phyloP scores from a whole-genome alignment of 2,113 vertebrate genomes.

The Ctenodactylus gundi region DNA sequence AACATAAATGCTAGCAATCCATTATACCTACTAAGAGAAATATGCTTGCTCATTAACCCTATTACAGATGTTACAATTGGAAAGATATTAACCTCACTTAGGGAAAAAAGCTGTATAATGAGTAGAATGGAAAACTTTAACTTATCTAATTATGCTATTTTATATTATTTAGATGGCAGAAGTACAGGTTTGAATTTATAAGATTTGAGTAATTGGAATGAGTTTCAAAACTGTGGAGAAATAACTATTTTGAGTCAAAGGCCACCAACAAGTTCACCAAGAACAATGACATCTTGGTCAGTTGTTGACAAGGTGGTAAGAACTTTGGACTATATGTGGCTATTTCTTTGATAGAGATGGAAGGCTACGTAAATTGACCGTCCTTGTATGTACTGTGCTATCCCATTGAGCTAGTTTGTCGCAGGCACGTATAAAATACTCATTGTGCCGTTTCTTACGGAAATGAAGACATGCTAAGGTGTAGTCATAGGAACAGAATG shows the following conservation, averaged over 20 bases:
- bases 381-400: not conserved
- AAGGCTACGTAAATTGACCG: not conserved
- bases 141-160: slow-evolving; percentile 49
- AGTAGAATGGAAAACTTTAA: slow-evolving; percentile 16
- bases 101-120: not conserved
- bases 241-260: not conserved
- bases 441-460: not conserved
- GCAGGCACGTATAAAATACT: not conserved
- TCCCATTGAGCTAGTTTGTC: not conserved
- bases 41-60: slow-evolving; percentile 12
- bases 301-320: not conserved
- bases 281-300: not conserved
- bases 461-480: not conserved
- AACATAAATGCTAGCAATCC: not conserved
- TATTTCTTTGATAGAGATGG: not conserved
- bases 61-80: not conserved
- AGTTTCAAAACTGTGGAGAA: not conserved
- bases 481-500: no score
- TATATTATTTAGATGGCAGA: slow-evolving; percentile 1
- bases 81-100: slow-evolving; percentile 43
- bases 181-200: slow-evolving; percentile 41
- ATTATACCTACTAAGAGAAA: slow-evolving; percentile 2
- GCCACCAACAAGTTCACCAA: not conserved
- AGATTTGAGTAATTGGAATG: not conserved
- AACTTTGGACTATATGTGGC: not conserved